These are phyloP conservation scores for Anolis carolinensis DNA, from an alignment of 2,113 vertebrate species.

Conservation along the genomic window DNA sequence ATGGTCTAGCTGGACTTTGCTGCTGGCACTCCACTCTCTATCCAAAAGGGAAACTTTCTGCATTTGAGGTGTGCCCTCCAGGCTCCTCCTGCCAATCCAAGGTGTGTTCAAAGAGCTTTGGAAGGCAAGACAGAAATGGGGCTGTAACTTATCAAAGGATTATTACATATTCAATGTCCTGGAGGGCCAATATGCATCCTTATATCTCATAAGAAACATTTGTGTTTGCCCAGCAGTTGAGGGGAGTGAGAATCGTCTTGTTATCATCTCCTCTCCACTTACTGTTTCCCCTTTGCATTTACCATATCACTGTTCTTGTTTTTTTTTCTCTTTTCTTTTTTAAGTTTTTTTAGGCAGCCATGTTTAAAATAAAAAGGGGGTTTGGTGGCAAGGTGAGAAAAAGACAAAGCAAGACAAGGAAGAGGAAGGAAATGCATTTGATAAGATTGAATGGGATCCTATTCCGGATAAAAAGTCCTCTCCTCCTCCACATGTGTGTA, in stretches of 20 bases:
- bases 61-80: neutral
- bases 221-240: neutral
- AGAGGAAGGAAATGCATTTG: neutral
- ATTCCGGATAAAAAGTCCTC: neutral
- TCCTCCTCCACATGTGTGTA: slow-evolving; percentile 10
- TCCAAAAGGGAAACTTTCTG: neutral
- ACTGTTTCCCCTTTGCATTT: slow-evolving; percentile 4
- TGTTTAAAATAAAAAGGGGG: neutral
- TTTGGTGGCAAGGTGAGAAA: neutral
- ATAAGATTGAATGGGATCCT: neutral
- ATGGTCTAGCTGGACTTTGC: neutral
- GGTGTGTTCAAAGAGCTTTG: neutral
- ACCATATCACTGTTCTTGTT: slow-evolving; percentile 31
- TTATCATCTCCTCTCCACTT: slow-evolving; percentile 22
- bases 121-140: neutral
- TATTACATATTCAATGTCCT: neutral
- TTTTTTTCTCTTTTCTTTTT: neutral
- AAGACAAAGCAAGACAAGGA: neutral
- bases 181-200: neutral
- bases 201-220: neutral
- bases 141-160: neutral
- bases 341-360: slow-evolving; percentile 2
- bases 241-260: neutral
- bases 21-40: too few species aligned
- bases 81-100: neutral